Percentiles rank a stretch among this genome's conserved stretches.
phyloP scores from a whole-genome alignment of 2,888 invertebrate genomes.

The Coecobrya sp. region DNA sequence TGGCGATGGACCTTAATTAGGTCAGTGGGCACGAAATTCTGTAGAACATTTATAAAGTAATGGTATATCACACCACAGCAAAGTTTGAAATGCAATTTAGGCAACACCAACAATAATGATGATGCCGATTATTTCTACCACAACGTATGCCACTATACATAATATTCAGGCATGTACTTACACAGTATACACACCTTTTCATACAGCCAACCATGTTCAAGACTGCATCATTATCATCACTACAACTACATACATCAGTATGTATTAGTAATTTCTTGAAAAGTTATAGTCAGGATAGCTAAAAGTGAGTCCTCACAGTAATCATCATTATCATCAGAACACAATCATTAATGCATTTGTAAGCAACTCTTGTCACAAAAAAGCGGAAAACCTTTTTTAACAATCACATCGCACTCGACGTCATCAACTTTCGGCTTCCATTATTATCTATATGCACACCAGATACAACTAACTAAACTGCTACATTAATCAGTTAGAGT shows the following conservation, averaged over 20 bases:
- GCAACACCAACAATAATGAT: constrained; percentile 20
- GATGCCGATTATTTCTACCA: constrained; percentile 17
- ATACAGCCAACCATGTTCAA: not conserved
- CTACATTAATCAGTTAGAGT: not conserved
- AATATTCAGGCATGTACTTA: no score
- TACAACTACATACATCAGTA: not conserved
- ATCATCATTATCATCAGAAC: constrained; percentile 20
- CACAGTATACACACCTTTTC: constrained; percentile 10
- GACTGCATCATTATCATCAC: not conserved
- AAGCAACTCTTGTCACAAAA: constrained; percentile 13
- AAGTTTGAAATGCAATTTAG: constrained; percentile 34
- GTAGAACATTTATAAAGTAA: not conserved
- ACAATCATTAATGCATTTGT: constrained; percentile 26
- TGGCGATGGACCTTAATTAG: constrained; percentile 79
- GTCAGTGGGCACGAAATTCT: constrained; percentile 72
- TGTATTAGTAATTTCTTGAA: not conserved
- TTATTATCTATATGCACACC: not conserved
- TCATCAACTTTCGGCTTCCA: not conserved
- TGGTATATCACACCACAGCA: not conserved
- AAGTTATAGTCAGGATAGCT: not conserved
- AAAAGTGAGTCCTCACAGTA: not conserved
- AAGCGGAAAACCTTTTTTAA: constrained; percentile 47
- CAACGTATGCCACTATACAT: not conserved
- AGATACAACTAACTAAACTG: not conserved
- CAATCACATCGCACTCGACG: not conserved